A percentile compares a stretch with the other conserved stretches of the same genome.
phyloP scores from a whole-genome alignment of 2,113 vertebrate species.

The Condylura cristata region DNA sequence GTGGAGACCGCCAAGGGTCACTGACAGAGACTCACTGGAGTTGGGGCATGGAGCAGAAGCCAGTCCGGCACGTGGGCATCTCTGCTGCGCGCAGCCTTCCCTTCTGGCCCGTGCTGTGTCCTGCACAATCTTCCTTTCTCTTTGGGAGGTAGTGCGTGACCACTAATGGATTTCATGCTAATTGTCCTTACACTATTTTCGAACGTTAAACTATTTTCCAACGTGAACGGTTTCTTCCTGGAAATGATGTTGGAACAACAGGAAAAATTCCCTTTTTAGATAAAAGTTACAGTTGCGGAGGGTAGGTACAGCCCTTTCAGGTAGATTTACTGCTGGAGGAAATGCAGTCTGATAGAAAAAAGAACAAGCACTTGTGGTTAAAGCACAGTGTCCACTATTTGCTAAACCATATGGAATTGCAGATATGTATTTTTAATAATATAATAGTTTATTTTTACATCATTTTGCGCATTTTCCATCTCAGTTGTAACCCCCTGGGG shows the following conservation, averaged over 20 bases:
- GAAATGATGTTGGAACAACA: constrained; percentile 33
- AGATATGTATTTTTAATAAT: too few species aligned
- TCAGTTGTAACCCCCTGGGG: too few species aligned
- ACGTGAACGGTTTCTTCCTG: constrained; percentile 44
- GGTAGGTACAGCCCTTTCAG: not conserved
- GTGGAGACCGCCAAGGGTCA: constrained; percentile 77
- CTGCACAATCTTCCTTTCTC: not conserved
- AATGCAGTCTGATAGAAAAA: not conserved
- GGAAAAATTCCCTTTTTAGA: constrained; percentile 7
- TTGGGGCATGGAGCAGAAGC: constrained; percentile 53
- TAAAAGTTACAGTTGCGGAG: not conserved
- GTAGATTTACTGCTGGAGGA: not conserved
- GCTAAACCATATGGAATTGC: not conserved
- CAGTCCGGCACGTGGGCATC: not conserved
- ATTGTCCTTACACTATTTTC: constrained; percentile 41
- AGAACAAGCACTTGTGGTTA: not conserved
- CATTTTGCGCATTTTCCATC: too few species aligned
- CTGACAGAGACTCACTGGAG: constrained; percentile 57
- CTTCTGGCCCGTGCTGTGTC: not conserved
- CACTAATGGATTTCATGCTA: constrained; percentile 65
- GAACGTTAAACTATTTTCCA: constrained; percentile 17
- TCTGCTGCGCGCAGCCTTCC: not conserved
- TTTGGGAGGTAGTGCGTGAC: not conserved
- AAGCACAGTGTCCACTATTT: not conserved
- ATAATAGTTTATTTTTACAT: too few species aligned